Conservation (phyloP, 2,113 vertebrate species). For the Zosterops pallidus region DNA sequence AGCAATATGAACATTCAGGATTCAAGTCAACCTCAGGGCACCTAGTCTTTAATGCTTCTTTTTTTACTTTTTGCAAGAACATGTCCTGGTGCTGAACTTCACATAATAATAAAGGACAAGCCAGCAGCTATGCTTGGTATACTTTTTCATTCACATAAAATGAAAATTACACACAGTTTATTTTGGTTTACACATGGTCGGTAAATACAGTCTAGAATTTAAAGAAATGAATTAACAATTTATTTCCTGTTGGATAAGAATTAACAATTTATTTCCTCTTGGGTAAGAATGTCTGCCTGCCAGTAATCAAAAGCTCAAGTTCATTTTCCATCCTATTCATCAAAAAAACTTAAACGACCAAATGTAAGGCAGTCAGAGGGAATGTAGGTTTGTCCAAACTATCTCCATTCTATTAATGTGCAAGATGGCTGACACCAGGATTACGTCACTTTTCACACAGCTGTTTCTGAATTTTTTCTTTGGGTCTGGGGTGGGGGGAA, state of each 20-base stretch:
- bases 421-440: background rate
- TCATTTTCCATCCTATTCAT: background rate
- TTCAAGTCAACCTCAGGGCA: slow-evolving; percentile 16
- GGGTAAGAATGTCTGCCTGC: background rate
- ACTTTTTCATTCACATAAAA: background rate
- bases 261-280: background rate
- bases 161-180: background rate
- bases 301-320: background rate
- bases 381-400: background rate
- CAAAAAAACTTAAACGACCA: background rate
- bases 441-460: background rate
- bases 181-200: background rate
- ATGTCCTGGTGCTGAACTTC: background rate
- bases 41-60: background rate
- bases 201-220: background rate
- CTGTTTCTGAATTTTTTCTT: background rate
- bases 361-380: background rate
- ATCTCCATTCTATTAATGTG: background rate
- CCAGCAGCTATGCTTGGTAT: background rate
- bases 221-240: background rate
- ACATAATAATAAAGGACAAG: background rate
- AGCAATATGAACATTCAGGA: background rate
- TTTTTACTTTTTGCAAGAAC: background rate
- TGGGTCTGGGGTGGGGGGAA: background rate
- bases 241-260: background rate